Evolutionary conservation across 2,113 vertebrate genomes (phyloP).

Genomic region (Oncorhynchus gorbuscha): DNA sequence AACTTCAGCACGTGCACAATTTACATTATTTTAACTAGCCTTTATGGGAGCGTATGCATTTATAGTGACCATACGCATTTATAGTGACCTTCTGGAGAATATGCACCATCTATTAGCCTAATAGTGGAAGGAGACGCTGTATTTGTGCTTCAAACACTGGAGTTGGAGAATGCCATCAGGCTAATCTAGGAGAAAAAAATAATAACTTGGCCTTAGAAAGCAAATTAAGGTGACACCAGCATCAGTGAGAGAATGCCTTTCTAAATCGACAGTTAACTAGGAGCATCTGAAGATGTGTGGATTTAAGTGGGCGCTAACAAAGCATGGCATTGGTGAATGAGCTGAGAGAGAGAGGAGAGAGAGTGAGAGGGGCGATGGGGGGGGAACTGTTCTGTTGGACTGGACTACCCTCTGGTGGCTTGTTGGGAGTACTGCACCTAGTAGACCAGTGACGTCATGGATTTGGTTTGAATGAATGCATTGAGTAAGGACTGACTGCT

Average conservation of each 20-base stretch:
- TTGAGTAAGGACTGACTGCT: too few species aligned
- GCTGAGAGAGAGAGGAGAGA: conserved; percentile 46
- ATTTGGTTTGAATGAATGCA: too few species aligned
- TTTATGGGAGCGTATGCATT: conserved; percentile 25
- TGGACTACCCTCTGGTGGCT: conserved; percentile 68
- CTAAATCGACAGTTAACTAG: conserved; percentile 70
- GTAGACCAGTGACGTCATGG: not conserved
- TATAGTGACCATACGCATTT: conserved; percentile 43
- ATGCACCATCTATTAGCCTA: conserved; percentile 31
- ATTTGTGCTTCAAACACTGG: conserved; percentile 28
- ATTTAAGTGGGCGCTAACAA: conserved; percentile 74
- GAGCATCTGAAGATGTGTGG: conserved; percentile 70
- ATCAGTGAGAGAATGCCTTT: conserved; percentile 62
- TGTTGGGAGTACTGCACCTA: not conserved
- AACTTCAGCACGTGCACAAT: conserved; percentile 36
- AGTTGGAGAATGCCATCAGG: conserved; percentile 2
- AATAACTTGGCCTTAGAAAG: conserved; percentile 54
- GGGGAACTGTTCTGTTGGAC: conserved; percentile 47
- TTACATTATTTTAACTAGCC: conserved; percentile 47
- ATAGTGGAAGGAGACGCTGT: conserved; percentile 29
- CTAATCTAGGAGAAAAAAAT: not conserved
- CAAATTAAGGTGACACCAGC: conserved; percentile 63
- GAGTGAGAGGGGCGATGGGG: too few species aligned
- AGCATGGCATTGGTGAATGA: conserved; percentile 68
- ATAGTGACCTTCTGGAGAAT: conserved; percentile 50